Evolutionary conservation across 2,113 vertebrate species (phyloP), one percentile per base, ranked within the genome.

Genomic region (cattle (Bos taurus)): DNA sequence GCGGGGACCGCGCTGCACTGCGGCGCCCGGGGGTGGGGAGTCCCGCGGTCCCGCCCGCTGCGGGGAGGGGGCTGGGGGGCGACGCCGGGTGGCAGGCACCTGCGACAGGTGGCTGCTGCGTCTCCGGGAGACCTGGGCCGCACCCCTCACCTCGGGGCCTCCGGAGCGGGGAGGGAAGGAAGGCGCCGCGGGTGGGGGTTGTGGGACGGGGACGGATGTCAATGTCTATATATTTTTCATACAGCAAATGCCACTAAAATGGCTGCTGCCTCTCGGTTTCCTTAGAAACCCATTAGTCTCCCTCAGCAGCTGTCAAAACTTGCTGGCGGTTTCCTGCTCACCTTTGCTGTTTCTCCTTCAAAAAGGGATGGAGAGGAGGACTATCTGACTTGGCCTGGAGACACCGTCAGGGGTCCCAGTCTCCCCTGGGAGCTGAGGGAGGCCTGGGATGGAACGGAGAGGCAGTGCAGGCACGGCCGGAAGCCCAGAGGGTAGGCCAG

Each of bases 261-360:
- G 98, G 98, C 98, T 98, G 98, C 98, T 97, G 97, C 97, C 86
- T 96, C 84, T 88, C 88, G 8, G 98, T 98, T 97, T 95, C 98
- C 98, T 95, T 97, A 98, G 98, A 98, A 98, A 98, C 98, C 96
- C 95, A 60, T 91, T 91, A 85, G 89, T 97, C 96, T 94, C 85
- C 88, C 62, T 91, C 57, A n/a, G 96, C 94, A 59, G 93, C 87
- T 96, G 95, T 95, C 97, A 80, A 97, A 97, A 97, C 98, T 98
- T 97, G 78, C 92, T 0, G 84, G 97, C 17, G 43, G 46, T 71
- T 94, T 82, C 97, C 30, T 25, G 60, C 89, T 95, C 98, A 97
- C 98, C 97, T 97, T 94, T 78, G 81, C 54, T 10, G 28, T 43
- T 91, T 87, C 52, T 59, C 10, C 64, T 50, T 78, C 54, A 12